Percentiles rank a stretch among this genome's conserved stretches.
Conservation (phyloP, 2,888 invertebrate genomes). For the Lutraria lutraria region DNA sequence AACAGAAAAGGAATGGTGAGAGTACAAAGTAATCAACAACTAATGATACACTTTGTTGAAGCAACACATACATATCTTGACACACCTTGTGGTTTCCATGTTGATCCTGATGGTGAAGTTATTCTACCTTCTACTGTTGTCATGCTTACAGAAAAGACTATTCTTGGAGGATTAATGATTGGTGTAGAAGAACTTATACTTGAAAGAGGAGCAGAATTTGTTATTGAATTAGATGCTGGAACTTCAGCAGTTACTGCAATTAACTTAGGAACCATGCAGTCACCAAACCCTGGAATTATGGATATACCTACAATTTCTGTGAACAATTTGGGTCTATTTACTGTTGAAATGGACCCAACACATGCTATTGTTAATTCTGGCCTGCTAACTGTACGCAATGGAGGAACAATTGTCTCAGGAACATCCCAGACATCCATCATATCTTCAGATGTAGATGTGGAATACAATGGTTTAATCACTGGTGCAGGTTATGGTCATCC, state of each 20-base stretch:
- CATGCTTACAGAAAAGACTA: constrained; percentile 72
- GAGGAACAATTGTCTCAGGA: constrained; percentile 63
- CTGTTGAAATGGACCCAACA: constrained; percentile 66
- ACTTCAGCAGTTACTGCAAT: constrained; percentile 57
- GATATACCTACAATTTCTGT: constrained; percentile 65
- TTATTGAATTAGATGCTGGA: constrained; percentile 68
- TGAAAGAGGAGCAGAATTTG: constrained; percentile 74
- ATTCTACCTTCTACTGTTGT: constrained; percentile 76
- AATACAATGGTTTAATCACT: constrained; percentile 68
- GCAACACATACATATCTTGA: constrained; percentile 80
- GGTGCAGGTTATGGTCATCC: constrained; percentile 74
- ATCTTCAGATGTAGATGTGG: constrained; percentile 67
- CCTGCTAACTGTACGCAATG: constrained; percentile 70
- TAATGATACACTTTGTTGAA: constrained; percentile 76
- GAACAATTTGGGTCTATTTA: constrained; percentile 74
- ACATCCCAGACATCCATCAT: constrained; percentile 61
- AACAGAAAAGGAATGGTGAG: constrained; percentile 78
- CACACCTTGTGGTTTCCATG: constrained; percentile 79
- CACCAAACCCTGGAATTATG: constrained; percentile 64
- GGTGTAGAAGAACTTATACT: constrained; percentile 77
- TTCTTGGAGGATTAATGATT: constrained; percentile 75
- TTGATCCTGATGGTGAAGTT: constrained; percentile 77
- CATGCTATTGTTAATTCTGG: constrained; percentile 62
- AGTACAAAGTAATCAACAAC: constrained; percentile 74
- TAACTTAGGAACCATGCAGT: constrained; percentile 59